phyloP scores from a whole-genome alignment of 2,113 vertebrate species.

The Ellobius talpinus region DNA sequence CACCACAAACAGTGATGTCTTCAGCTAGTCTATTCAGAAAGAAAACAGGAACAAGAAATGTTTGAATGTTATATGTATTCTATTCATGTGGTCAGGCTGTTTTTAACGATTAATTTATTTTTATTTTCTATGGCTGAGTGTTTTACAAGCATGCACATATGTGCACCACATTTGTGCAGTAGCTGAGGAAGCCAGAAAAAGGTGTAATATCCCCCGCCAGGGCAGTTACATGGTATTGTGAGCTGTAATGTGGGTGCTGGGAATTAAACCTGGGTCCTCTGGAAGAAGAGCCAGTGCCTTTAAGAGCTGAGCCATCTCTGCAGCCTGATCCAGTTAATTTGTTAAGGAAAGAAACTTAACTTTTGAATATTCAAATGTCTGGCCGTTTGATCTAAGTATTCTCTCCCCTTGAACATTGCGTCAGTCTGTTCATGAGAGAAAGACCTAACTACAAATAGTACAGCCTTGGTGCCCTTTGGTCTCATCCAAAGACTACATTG shows the following conservation, averaged over 20 bases:
- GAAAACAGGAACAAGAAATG: conserved; percentile 66
- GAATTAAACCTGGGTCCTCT: background rate
- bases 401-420: background rate
- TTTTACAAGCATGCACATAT: background rate
- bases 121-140: background rate
- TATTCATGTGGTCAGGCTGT: conserved; percentile 45
- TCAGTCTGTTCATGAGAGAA: conserved; percentile 3
- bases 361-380: conserved; percentile 31
- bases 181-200: background rate
- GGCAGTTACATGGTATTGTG: background rate
- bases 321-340: background rate
- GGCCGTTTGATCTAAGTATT: conserved; percentile 9
- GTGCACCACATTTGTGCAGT: background rate
- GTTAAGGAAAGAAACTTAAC: conserved; percentile 16
- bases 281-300: background rate
- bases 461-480: background rate
- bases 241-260: background rate
- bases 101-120: background rate
- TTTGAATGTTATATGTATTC: conserved; percentile 1
- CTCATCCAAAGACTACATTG: background rate
- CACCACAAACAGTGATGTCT: conserved; percentile 65
- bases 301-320: background rate
- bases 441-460: background rate
- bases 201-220: background rate
- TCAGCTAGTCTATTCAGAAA: conserved; percentile 60